Conservation (phyloP, 1,140 invertebrate genomes). For the Metopolophium dirhodum region DNA sequence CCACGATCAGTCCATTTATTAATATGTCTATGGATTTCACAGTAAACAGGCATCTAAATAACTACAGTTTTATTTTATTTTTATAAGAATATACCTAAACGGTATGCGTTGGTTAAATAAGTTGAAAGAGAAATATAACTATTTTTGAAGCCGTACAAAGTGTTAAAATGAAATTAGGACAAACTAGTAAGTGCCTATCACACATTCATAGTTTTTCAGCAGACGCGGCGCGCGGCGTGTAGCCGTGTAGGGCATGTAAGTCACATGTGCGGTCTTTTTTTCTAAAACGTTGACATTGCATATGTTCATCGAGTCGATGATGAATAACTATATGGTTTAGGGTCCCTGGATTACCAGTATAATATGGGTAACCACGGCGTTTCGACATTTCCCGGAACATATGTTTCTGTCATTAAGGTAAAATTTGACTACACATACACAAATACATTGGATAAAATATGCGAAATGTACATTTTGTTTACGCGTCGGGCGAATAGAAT, state of each 20-base stretch:
- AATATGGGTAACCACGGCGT: not conserved
- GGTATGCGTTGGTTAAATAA: not conserved
- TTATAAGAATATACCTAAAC: not conserved
- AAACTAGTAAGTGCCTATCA: not conserved
- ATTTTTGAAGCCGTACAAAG: not conserved
- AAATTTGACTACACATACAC: not conserved
- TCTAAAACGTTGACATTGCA: slow-evolving; percentile 1
- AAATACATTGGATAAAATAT: not conserved
- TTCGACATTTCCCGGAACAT: slow-evolving; percentile 29
- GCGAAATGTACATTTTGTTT: slow-evolving; percentile 32
- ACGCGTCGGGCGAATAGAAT: not conserved
- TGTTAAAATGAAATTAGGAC: not conserved
- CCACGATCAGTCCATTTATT: too few relatives aligned
- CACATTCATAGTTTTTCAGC: not conserved
- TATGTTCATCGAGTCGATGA: not conserved
- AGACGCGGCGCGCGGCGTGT: not conserved
- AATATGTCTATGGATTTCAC: too few relatives aligned
- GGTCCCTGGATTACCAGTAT: not conserved
- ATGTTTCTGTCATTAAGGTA: slow-evolving; percentile 27
- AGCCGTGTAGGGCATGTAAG: not conserved
- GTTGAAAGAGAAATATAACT: not conserved
- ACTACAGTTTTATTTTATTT: not conserved
- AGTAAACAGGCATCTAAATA: not conserved
- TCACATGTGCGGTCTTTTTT: not conserved
- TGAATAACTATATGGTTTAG: not conserved